Percentiles rank a stretch among this genome's conserved stretches.
Evolutionary conservation across 2,888 invertebrate species (phyloP).

Genomic region (Osmoderma eremita): DNA sequence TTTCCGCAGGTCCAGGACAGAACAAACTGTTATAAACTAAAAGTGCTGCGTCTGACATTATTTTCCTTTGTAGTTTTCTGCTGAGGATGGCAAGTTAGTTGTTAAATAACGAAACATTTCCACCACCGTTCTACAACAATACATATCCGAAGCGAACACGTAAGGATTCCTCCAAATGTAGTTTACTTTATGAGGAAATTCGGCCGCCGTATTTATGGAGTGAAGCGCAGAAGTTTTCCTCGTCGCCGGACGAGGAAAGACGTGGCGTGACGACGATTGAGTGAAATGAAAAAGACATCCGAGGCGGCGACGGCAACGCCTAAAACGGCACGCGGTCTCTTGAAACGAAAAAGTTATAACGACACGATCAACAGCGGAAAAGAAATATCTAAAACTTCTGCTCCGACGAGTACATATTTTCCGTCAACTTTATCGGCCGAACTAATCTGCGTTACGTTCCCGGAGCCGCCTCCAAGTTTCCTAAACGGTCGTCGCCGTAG

Average conservation of each 20-base stretch:
- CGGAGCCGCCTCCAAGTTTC: slow-evolving; percentile 10
- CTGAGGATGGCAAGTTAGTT: too few species aligned
- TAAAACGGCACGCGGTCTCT: slow-evolving; percentile 20
- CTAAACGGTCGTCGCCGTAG: slow-evolving; percentile 12
- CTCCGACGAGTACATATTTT: slow-evolving; percentile 32
- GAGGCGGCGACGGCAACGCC: slow-evolving; percentile 9
- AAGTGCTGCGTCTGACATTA: too few species aligned
- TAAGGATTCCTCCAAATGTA: neutral
- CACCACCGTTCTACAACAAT: too few species aligned
- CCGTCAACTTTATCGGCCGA: slow-evolving; percentile 35
- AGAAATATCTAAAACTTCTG: slow-evolving; percentile 23
- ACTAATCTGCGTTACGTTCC: slow-evolving; percentile 31
- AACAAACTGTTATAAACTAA: too few species aligned
- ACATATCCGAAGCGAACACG: neutral
- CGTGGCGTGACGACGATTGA: slow-evolving; percentile 13
- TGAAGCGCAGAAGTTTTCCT: slow-evolving; percentile 14
- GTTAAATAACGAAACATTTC: too few species aligned
- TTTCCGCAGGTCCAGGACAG: too few species aligned
- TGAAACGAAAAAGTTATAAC: slow-evolving; percentile 35
- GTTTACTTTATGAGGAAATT: neutral
- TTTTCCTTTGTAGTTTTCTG: too few species aligned
- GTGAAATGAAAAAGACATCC: slow-evolving; percentile 31
- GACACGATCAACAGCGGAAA: slow-evolving; percentile 12
- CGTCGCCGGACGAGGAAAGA: neutral
- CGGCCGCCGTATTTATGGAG: slow-evolving; percentile 29